Evolutionary conservation across 2,888 invertebrate species (phyloP).

Genomic region (Trachelus tabidus): DNA sequence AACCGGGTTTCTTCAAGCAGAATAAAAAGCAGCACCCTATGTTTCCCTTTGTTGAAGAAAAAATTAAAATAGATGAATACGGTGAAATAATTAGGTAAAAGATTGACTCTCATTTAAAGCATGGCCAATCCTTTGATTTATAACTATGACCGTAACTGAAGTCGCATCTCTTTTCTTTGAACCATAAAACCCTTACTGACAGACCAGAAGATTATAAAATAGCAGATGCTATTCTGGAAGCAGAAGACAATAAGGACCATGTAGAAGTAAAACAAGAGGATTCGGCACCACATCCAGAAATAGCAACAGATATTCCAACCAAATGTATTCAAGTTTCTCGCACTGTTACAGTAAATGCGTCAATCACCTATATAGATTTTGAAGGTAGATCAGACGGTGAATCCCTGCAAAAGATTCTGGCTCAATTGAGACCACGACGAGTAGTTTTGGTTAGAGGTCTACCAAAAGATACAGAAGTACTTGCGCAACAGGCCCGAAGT

Average conservation of each 20-base stretch:
- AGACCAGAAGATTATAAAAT: slow-evolving; percentile 92
- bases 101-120: slow-evolving; percentile 1
- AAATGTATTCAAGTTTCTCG: slow-evolving; percentile 85
- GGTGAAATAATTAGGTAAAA: slow-evolving; percentile 87
- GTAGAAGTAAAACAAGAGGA: slow-evolving; percentile 75
- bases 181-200: background rate
- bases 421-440: slow-evolving; percentile 75
- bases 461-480: slow-evolving; percentile 74
- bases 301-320: slow-evolving; percentile 83
- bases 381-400: slow-evolving; percentile 94
- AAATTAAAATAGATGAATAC: slow-evolving; percentile 93
- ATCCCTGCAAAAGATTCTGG: slow-evolving; percentile 77
- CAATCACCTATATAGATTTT: slow-evolving; percentile 95
- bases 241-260: slow-evolving; percentile 78
- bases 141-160: slow-evolving; percentile 7
- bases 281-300: slow-evolving; percentile 63
- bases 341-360: slow-evolving; percentile 83
- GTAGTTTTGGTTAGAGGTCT: slow-evolving; percentile 81
- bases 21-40: slow-evolving; percentile 94
- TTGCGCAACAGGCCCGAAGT: slow-evolving; percentile 77
- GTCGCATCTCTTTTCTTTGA: slow-evolving; percentile 13
- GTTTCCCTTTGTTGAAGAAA: slow-evolving; percentile 95
- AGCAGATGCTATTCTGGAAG: slow-evolving; percentile 76
- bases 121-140: slow-evolving; percentile 8
- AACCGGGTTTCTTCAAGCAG: slow-evolving; percentile 85